These are phyloP conservation scores for Lerista edwardsae DNA, from an alignment of 2,797 vertebrate species.

Conservation along the genomic window DNA sequence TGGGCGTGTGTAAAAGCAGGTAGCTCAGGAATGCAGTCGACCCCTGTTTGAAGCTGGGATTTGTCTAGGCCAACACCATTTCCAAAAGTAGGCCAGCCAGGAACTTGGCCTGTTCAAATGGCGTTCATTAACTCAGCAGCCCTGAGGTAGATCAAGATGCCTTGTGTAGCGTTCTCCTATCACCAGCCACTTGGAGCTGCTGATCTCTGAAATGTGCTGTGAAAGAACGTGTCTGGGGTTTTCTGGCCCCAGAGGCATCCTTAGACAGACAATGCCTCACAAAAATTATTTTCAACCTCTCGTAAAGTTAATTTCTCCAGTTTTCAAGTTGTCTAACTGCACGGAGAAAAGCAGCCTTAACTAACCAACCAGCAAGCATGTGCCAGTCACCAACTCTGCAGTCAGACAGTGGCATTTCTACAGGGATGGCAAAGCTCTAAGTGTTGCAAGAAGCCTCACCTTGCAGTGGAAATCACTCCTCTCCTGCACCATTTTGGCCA, in stretches of 20 bases:
- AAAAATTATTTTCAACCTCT: neutral
- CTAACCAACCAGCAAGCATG: neutral
- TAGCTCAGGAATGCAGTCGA: neutral
- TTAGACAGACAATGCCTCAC: neutral
- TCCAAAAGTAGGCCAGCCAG: neutral
- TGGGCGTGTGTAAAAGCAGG: neutral
- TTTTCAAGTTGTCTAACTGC: neutral
- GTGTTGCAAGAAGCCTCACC: no score
- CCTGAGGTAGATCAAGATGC: neutral
- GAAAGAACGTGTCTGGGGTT: neutral
- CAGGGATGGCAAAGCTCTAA: no score
- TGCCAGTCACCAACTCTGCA: neutral
- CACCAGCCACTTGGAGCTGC: neutral
- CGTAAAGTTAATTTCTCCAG: neutral
- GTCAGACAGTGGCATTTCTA: no score
- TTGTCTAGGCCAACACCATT: neutral
- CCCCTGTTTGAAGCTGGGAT: neutral
- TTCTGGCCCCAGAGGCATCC: neutral
- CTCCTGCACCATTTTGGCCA: no score
- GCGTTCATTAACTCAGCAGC: no score
- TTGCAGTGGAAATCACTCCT: no score
- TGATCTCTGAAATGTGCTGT: neutral
- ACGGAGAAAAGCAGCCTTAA: neutral
- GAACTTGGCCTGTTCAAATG: neutral
- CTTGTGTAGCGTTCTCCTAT: neutral